A percentile compares a stretch with the other conserved stretches of the same genome.
phyloP scores from a whole-genome alignment of 2,113 vertebrate genomes.

The Silurus meridionalis region DNA sequence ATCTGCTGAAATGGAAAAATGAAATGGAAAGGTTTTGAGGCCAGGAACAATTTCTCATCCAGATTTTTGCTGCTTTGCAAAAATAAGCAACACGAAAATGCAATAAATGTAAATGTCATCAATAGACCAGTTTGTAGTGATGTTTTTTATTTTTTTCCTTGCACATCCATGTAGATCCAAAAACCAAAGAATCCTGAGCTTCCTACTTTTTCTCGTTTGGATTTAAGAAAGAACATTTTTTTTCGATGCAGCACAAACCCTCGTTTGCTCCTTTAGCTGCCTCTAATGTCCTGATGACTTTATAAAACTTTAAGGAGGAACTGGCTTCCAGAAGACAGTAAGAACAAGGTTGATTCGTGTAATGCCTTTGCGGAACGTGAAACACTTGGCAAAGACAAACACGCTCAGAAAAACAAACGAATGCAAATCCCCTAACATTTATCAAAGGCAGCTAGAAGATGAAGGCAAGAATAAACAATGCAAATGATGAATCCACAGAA shows the following conservation, averaged over 20 bases:
- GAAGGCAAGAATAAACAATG: neutral
- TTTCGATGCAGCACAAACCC: conserved; percentile 15
- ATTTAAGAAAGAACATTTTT: conserved; percentile 22
- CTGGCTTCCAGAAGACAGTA: neutral
- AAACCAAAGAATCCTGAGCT: conserved; percentile 21
- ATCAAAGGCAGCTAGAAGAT: neutral
- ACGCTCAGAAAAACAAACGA: neutral
- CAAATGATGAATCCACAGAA: neutral
- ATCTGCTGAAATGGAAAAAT: conserved; percentile 29
- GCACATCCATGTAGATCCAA: neutral
- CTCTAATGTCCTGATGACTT: conserved; percentile 3
- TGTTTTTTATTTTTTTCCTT: neutral
- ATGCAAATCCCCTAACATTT: neutral
- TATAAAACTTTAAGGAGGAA: neutral
- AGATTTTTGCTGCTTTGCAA: neutral
- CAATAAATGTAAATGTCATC: neutral
- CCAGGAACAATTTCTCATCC: conserved; percentile 16
- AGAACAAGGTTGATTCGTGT: neutral
- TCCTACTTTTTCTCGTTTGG: conserved; percentile 5
- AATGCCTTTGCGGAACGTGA: neutral
- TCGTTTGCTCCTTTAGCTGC: neutral
- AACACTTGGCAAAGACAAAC: neutral
- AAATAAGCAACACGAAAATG: neutral
- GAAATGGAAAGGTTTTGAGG: conserved; percentile 22
- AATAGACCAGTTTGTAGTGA: neutral